A percentile compares a stretch with the other conserved stretches of the same genome.
Evolutionary conservation across 2,888 invertebrate genomes (phyloP).

Genomic region (Dryadula phaetusa): DNA sequence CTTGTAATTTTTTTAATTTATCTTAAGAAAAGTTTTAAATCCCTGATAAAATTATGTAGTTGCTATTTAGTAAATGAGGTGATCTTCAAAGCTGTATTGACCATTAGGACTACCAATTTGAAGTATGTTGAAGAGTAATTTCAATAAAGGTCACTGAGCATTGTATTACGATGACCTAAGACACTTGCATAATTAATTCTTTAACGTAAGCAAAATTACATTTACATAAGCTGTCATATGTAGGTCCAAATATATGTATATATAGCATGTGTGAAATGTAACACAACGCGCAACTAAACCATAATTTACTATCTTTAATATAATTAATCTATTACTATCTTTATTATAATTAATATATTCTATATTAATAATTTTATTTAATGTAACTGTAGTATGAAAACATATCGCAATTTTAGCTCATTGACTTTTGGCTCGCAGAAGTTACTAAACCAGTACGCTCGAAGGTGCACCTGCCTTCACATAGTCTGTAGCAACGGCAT

Average conservation of each 20-base stretch:
- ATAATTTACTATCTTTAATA: not conserved
- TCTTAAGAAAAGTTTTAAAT: too few species aligned
- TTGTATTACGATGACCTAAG: conserved; percentile 71
- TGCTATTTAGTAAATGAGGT: not conserved
- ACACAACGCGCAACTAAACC: not conserved
- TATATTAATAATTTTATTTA: conserved; percentile 12
- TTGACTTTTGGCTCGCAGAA: conserved; percentile 50
- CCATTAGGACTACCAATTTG: conserved; percentile 3
- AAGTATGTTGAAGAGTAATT: conserved; percentile 38
- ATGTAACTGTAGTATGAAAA: conserved; percentile 32
- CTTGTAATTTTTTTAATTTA: too few species aligned
- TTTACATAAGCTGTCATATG: conserved; percentile 45
- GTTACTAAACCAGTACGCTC: conserved; percentile 55
- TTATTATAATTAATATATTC: not conserved
- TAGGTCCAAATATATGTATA: not conserved
- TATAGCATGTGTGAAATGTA: not conserved
- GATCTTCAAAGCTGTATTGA: conserved; percentile 19
- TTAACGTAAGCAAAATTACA: conserved; percentile 19
- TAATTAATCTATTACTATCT: not conserved
- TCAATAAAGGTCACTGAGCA: conserved; percentile 59
- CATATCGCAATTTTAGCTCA: conserved; percentile 42
- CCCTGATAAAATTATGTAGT: not conserved
- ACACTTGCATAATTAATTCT: conserved; percentile 72
- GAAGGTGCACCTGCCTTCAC: conserved; percentile 61
- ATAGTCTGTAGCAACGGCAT: conserved; percentile 41